Evolutionary conservation across 2,113 vertebrate genomes (phyloP), one percentile per base, ranked within the genome.

Genomic region (Xerus inauris): DNA sequence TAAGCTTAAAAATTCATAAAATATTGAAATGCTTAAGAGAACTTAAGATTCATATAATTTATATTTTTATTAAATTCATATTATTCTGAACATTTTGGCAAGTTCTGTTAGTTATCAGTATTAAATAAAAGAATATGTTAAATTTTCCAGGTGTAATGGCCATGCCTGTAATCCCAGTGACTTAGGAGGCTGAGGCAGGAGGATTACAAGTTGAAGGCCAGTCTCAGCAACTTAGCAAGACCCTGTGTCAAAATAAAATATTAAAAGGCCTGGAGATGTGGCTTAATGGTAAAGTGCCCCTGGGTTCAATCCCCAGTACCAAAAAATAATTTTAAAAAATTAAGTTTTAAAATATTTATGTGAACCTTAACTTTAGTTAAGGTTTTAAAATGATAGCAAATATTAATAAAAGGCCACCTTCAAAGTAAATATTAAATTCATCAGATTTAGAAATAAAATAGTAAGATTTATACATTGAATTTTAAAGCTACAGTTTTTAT

Each of bases 291-390:
- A 62, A 8, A 24, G 24, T 1, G 8, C 3, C 8, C 59, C 59
- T 28, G 6, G 8, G 24, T 62, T 62, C 59, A 62, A 62, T 62
- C 9, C 8, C 59, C 59, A 62, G 59, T 62, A 62, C 59, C 24
- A 62, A 59, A 57, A 59, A 59, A 94, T 84, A 8, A 16, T n/a
- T n/a, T n/a, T n/a, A 80, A 38, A 89, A 30, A 38, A 71, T 94
- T 94, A 38, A 20, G 85, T 91, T 91, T 92, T 69, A 91, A 82
- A 73, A 91, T 77, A 80, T 67, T 95, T 89, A 79, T 42, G 19
- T 65, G 24, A 92, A 87, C 20, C 67, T 90, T 89, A 89, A 51
- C 11, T 79, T n/a, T n/a, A n/a, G n/a, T n/a, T n/a, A n/a, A 59
- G 77, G 64, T 73, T 94, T 89, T 28, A 51, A 82, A 89, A 67